A percentile compares a stretch with the other conserved stretches of the same genome.
Conservation (phyloP, 2,888 invertebrate species). For the Xestia c-nigrum region DNA sequence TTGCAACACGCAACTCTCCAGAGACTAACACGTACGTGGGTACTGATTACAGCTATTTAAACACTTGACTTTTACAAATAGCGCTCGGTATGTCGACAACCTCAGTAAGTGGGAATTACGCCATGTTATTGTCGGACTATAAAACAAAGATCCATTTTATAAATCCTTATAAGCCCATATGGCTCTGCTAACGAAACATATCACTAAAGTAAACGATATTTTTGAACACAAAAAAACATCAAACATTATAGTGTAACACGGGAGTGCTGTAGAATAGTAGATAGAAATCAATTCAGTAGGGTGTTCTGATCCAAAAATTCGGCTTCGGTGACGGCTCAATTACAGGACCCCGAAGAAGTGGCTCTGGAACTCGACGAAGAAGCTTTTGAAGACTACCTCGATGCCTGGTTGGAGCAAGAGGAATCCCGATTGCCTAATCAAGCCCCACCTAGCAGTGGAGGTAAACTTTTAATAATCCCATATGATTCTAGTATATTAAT, state of each 20-base stretch:
- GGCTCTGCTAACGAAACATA: not conserved
- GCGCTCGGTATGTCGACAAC: not conserved
- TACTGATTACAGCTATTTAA: not conserved
- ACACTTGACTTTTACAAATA: conserved; percentile 2
- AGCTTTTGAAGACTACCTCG: conserved; percentile 87
- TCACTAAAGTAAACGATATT: conserved; percentile 4
- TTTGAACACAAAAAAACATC: too few species aligned
- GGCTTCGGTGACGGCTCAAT: conserved; percentile 73
- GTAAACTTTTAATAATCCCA: conserved; percentile 58
- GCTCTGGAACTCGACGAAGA: conserved; percentile 84
- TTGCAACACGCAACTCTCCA: not conserved
- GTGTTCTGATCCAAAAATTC: conserved; percentile 34
- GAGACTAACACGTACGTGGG: not conserved
- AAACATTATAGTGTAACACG: not conserved
- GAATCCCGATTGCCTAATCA: conserved; percentile 74
- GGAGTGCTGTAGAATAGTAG: not conserved
- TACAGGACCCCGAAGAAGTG: conserved; percentile 81
- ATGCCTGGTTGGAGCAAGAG: conserved; percentile 81
- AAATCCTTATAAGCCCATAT: not conserved
- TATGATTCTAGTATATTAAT: not conserved
- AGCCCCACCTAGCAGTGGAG: conserved; percentile 70
- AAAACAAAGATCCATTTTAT: not conserved
- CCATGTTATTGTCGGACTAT: conserved; percentile 2
- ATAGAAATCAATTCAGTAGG: too few species aligned
- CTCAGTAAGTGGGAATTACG: not conserved